These are phyloP conservation scores for Danio kyathit DNA, from an alignment of 2,797 vertebrate species.

Conservation along the genomic window DNA sequence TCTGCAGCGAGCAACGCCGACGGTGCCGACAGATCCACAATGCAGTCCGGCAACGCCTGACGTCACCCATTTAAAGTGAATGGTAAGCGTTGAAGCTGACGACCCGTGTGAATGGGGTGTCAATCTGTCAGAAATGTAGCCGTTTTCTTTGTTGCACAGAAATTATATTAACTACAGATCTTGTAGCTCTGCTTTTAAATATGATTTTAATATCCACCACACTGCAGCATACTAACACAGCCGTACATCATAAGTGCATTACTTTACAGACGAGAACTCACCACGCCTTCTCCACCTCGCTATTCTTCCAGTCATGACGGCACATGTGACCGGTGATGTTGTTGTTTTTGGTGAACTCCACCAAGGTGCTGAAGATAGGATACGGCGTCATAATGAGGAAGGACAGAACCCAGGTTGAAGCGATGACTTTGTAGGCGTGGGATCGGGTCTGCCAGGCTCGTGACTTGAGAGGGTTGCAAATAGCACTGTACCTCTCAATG, in stretches of 20 bases:
- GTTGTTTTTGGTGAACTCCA: constrained; percentile 62
- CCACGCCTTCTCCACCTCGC: constrained; percentile 85
- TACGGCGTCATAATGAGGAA: constrained; percentile 94
- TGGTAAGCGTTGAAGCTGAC: too few relatives aligned
- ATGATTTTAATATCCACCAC: background rate
- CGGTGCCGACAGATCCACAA: too few relatives aligned
- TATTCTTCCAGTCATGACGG: constrained; percentile 84
- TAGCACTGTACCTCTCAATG: constrained; percentile 95
- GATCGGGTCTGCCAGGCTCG: constrained; percentile 95
- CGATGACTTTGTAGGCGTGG: constrained; percentile 93
- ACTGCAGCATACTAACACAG: background rate
- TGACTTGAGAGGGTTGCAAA: constrained; percentile 94
- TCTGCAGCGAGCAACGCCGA: too few relatives aligned
- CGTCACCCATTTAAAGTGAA: too few relatives aligned
- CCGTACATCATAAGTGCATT: background rate
- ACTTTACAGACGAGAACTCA: constrained; percentile 68
- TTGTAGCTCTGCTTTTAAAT: background rate
- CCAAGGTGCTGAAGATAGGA: constrained; percentile 85
- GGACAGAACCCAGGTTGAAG: constrained; percentile 89
- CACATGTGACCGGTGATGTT: constrained; percentile 80
- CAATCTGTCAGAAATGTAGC: too few relatives aligned
- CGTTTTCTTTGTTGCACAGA: too few relatives aligned
- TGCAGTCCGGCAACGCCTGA: too few relatives aligned
- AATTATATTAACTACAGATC: too few relatives aligned
- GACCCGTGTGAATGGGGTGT: too few relatives aligned